Evolutionary conservation across 2,797 vertebrate species (phyloP).

Genomic region (Mormyrus proboscirostris): DNA sequence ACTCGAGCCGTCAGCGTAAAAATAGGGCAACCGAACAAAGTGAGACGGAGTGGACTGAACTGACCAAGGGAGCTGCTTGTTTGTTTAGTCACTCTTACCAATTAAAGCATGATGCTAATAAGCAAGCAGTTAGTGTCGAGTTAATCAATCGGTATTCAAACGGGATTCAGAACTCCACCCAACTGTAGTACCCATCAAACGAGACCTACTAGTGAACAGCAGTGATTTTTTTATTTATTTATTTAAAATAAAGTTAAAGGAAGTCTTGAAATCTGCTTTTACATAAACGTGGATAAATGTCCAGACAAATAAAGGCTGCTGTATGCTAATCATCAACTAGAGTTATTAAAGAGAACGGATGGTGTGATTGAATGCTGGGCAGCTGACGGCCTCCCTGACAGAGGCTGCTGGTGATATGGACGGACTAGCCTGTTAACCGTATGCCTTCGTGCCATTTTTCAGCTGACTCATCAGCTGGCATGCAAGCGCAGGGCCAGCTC

Average conservation of each 20-base stretch:
- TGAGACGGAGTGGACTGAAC: not conserved
- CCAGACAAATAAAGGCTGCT: not conserved
- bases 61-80: not conserved
- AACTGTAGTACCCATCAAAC: not conserved
- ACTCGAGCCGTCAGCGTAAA: not conserved
- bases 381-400: not conserved
- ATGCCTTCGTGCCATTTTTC: not conserved
- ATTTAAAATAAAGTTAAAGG: not conserved
- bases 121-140: not conserved
- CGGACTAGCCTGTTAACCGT: not conserved
- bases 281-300: not conserved
- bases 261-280: not conserved
- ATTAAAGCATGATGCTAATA: conserved; percentile 1
- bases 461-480: not conserved
- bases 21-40: not conserved
- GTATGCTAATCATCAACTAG: not conserved
- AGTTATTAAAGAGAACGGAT: not conserved
- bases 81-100: not conserved
- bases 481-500: not conserved
- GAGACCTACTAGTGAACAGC: not conserved
- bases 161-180: not conserved
- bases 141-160: not conserved
- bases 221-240: not conserved
- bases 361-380: not conserved
- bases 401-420: not conserved